A percentile compares a stretch with the other conserved stretches of the same genome.
These are phyloP conservation scores for Tetragonisca angustula DNA, from an alignment of 2,888 invertebrate species.

Conservation along the genomic window DNA sequence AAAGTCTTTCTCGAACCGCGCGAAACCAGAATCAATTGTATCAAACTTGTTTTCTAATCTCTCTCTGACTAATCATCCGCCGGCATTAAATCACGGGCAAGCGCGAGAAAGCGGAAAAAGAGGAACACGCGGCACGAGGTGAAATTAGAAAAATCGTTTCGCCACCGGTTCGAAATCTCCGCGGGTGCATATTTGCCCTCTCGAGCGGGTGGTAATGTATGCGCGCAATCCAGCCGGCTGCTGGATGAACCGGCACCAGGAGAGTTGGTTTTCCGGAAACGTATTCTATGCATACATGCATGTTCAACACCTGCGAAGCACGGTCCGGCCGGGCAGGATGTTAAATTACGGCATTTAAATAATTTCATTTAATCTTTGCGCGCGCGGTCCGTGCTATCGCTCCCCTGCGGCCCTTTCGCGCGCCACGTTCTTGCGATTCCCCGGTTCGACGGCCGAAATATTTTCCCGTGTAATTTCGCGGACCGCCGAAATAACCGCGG, in stretches of 20 bases:
- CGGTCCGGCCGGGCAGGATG: constrained; percentile 70
- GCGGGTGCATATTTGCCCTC: constrained; percentile 60
- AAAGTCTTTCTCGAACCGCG: not conserved
- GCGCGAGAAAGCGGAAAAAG: not conserved
- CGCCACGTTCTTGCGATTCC: constrained; percentile 15
- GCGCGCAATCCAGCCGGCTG: constrained; percentile 68
- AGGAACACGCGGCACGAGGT: not conserved
- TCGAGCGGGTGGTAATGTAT: constrained; percentile 67
- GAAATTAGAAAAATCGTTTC: constrained; percentile 42
- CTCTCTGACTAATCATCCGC: not conserved
- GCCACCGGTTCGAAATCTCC: constrained; percentile 51
- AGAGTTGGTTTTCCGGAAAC: constrained; percentile 73
- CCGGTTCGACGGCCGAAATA: constrained; percentile 50
- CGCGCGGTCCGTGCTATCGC: constrained; percentile 17
- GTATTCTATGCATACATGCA: constrained; percentile 82
- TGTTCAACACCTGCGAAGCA: constrained; percentile 77
- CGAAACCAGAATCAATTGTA: not conserved
- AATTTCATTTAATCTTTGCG: constrained; percentile 80
- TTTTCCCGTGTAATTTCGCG: constrained; percentile 50
- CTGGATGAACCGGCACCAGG: constrained; percentile 33
- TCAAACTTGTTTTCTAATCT: not conserved
- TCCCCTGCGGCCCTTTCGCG: not conserved
- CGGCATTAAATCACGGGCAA: not conserved
- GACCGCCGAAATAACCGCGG: constrained; percentile 35
- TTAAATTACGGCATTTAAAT: constrained; percentile 82